Conservation (phyloP, 2,797 vertebrate genomes). For the Botia almorhae region DNA sequence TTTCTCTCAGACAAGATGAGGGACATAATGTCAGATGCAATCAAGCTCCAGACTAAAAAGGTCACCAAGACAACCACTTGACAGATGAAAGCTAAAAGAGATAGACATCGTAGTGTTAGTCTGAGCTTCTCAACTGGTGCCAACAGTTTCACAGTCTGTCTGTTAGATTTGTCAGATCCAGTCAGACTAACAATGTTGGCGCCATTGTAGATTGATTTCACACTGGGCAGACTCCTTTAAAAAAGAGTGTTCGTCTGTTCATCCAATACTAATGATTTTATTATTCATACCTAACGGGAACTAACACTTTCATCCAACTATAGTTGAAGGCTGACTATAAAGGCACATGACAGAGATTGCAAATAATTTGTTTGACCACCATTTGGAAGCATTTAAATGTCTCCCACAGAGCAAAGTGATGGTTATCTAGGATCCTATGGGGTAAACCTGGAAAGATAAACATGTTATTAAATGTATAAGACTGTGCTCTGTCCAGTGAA, state of each 20-base stretch:
- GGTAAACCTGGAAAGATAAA: background rate
- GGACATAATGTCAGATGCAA: background rate
- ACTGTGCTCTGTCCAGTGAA: too few relatives aligned
- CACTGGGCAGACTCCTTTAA: conserved; percentile 41
- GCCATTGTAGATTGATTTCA: conserved; percentile 42
- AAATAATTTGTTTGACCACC: too few relatives aligned
- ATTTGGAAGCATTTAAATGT: conserved; percentile 1
- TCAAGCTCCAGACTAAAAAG: conserved; percentile 12
- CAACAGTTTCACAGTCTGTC: conserved; percentile 45
- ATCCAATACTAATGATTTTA: conserved; percentile 28
- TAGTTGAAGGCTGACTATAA: background rate
- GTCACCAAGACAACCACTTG: conserved; percentile 30
- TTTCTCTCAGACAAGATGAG: background rate
- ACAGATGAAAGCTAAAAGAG: conserved; percentile 24
- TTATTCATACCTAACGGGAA: conserved; percentile 18
- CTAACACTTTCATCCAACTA: conserved; percentile 24
- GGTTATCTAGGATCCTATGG: background rate
- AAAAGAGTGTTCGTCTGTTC: conserved; percentile 31
- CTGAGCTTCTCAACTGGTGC: conserved; percentile 38
- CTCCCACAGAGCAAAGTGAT: background rate
- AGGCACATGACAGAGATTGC: background rate
- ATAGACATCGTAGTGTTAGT: conserved; percentile 34
- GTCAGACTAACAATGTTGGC: conserved; percentile 47
- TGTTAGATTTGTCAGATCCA: conserved; percentile 41
- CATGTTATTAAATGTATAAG: background rate